Evolutionary conservation across 2,888 invertebrate species (phyloP).

Genomic region (Syrista parreyssii): DNA sequence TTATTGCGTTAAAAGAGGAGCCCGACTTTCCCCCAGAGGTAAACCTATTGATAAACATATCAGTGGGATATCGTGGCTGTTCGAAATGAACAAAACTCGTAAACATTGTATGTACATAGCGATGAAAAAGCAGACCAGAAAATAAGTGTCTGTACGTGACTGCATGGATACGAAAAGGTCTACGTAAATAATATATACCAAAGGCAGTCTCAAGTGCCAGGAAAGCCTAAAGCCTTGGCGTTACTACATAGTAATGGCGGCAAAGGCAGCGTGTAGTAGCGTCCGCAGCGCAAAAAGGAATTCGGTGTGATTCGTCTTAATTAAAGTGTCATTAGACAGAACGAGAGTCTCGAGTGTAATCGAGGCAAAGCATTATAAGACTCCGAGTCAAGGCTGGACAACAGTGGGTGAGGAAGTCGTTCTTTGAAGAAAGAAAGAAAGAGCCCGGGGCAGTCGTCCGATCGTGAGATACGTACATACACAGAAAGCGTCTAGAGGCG

Average conservation of each 20-base stretch:
- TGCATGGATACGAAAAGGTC: neutral
- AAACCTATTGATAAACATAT: neutral
- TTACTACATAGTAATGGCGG: neutral
- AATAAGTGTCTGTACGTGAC: neutral
- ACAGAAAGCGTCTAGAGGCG: neutral
- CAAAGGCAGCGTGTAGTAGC: neutral
- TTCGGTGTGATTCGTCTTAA: slow-evolving; percentile 32
- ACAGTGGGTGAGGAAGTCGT: neutral
- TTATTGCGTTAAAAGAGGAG: neutral
- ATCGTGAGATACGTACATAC: neutral
- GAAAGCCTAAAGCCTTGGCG: slow-evolving; percentile 11
- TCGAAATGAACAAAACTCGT: neutral
- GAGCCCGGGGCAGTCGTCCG: neutral
- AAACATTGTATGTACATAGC: neutral
- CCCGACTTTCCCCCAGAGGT: neutral
- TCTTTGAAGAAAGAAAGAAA: neutral
- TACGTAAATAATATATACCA: slow-evolving; percentile 10
- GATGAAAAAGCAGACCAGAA: neutral
- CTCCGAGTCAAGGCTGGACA: slow-evolving; percentile 1
- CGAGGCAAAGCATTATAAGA: neutral
- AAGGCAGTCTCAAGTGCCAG: slow-evolving; percentile 15
- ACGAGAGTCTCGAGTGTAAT: neutral
- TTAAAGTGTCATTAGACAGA: slow-evolving; percentile 29
- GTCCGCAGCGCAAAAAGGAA: slow-evolving; percentile 19
- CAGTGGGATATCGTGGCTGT: neutral